These are phyloP conservation scores for Cinclus mexicanus DNA, from an alignment of 2,113 vertebrate genomes.

Conservation along the genomic window DNA sequence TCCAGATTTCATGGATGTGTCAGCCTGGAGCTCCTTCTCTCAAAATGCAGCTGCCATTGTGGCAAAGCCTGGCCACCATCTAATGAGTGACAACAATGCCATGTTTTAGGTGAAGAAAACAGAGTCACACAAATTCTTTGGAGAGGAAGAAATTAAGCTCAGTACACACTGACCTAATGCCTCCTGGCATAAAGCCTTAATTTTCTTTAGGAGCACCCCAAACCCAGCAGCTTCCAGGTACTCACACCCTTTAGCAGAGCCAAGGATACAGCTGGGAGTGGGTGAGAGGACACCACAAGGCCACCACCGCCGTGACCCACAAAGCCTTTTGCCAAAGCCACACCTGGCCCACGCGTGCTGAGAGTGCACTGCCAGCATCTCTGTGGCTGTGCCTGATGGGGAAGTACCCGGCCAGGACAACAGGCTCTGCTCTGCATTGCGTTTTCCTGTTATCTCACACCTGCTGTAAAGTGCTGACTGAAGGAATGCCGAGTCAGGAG, in stretches of 20 bases:
- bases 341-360: rapidly evolving
- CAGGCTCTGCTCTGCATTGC: background rate
- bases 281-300: background rate
- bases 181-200: background rate
- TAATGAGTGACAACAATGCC: background rate
- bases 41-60: background rate
- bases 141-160: background rate
- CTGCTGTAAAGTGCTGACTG: background rate
- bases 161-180: background rate
- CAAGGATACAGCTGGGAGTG: background rate
- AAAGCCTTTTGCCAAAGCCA: background rate
- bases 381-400: background rate
- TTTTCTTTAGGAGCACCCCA: background rate
- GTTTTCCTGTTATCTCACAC: background rate
- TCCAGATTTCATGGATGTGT: background rate
- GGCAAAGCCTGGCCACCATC: background rate
- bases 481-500: conserved; percentile 9
- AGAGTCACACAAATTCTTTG: background rate
- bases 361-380: background rate
- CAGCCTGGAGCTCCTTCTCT: background rate
- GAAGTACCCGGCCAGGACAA: rapidly evolving
- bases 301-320: background rate
- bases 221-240: background rate
- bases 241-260: background rate
- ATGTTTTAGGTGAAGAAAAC: background rate